Percentiles rank a stretch among this genome's conserved stretches.
Evolutionary conservation across 2,113 vertebrate genomes (phyloP).

Genomic region (Eublepharis macularius): DNA sequence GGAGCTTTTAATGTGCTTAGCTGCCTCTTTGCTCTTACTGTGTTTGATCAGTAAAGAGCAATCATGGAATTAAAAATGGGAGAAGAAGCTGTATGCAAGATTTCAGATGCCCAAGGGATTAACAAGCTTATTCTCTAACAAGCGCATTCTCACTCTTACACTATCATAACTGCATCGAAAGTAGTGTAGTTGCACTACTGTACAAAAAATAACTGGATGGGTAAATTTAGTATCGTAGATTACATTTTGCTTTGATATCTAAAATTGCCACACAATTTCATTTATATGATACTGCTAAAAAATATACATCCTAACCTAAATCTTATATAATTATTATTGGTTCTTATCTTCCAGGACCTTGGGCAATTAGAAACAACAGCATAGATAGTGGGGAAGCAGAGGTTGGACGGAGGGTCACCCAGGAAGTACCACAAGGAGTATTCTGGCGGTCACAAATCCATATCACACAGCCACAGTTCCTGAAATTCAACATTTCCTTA

Average conservation of each 20-base stretch:
- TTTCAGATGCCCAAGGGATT: constrained; percentile 27
- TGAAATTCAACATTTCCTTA: constrained; percentile 98
- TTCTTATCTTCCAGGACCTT: constrained; percentile 79
- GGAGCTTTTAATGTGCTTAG: constrained; percentile 31
- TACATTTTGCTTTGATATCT: constrained; percentile 39
- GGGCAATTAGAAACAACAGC: constrained; percentile 91
- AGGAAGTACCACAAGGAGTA: constrained; percentile 93
- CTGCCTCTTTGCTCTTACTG: constrained; percentile 36
- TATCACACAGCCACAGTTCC: constrained; percentile 93
- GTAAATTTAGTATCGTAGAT: constrained; percentile 5
- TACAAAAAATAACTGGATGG: not conserved
- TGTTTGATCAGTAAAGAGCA: constrained; percentile 62
- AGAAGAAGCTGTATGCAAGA: constrained; percentile 15
- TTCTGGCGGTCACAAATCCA: constrained; percentile 97
- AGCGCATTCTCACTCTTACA: not conserved
- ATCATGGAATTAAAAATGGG: constrained; percentile 42
- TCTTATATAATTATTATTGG: constrained; percentile 20
- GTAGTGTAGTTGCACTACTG: not conserved
- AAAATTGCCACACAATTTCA: constrained; percentile 8
- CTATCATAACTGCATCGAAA: not conserved
- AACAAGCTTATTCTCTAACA: constrained; percentile 19
- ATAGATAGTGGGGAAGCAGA: constrained; percentile 94
- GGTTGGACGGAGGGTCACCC: constrained; percentile 90
- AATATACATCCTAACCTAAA: not conserved
- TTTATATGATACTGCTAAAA: constrained; percentile 18